These are phyloP conservation scores for Triplophysa dalaica DNA, from an alignment of 2,113 vertebrate genomes.

Conservation along the genomic window DNA sequence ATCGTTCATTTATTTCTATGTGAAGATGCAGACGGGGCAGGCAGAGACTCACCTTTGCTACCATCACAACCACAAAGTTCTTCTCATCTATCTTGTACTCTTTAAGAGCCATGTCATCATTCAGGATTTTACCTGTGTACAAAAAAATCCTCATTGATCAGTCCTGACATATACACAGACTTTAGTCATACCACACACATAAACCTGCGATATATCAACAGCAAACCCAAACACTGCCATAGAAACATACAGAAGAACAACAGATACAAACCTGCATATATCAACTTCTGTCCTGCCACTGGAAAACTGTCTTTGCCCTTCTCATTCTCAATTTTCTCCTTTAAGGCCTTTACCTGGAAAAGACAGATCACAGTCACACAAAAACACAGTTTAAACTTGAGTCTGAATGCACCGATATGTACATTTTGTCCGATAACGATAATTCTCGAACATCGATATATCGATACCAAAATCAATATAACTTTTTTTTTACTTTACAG, in stretches of 20 bases:
- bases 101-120: conserved; percentile 89
- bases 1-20: neutral
- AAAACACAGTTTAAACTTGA: too few relatives aligned
- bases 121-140: conserved; percentile 90
- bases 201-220: too few relatives aligned
- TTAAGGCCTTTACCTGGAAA: conserved; percentile 88
- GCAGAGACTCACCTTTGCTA: conserved; percentile 83
- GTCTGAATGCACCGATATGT: too few relatives aligned
- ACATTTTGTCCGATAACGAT: too few relatives aligned
- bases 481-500: too few relatives aligned
- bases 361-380: neutral
- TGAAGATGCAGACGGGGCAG: neutral
- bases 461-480: too few relatives aligned
- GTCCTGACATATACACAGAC: too few relatives aligned
- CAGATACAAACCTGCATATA: conserved; percentile 89
- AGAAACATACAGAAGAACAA: neutral
- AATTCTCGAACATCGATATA: too few relatives aligned
- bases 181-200: neutral
- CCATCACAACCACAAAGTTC: conserved; percentile 98
- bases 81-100: conserved; percentile 98
- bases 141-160: neutral
- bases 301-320: conserved; percentile 91
- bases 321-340: conserved; percentile 93
- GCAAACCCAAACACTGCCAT: neutral
- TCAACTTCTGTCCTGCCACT: conserved; percentile 90